A percentile compares a stretch with the other conserved stretches of the same genome.
Conservation (phyloP, 2,797 vertebrate species). For the Arrhamphus sclerolepis region DNA sequence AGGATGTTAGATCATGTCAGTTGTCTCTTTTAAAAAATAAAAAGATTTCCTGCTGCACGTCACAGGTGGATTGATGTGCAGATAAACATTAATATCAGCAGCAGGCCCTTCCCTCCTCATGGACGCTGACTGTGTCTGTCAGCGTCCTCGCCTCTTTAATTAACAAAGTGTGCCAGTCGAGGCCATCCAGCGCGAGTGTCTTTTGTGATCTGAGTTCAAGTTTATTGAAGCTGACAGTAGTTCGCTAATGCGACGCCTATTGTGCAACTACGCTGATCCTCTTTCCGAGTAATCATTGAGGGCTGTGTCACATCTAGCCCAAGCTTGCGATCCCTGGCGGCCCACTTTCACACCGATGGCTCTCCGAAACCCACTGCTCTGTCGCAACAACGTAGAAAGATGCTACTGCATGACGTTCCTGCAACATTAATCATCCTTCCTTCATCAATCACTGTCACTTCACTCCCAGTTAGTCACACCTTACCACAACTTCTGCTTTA, state of each 20-base stretch:
- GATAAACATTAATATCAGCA: conserved; percentile 14
- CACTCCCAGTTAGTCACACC: too few relatives aligned
- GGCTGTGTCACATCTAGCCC: conserved; percentile 56
- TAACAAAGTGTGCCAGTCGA: conserved; percentile 48
- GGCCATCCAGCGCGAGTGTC: conserved; percentile 27
- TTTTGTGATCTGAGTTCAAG: conserved; percentile 45
- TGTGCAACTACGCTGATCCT: conserved; percentile 55
- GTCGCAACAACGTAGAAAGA: conserved; percentile 37
- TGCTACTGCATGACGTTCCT: too few relatives aligned
- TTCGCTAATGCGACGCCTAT: conserved; percentile 59
- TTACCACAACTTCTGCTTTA: too few relatives aligned
- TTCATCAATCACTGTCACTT: too few relatives aligned
- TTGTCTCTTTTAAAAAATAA: background rate
- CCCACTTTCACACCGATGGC: conserved; percentile 34
- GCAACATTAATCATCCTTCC: too few relatives aligned
- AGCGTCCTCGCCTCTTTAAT: conserved; percentile 57
- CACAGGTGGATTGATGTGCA: background rate
- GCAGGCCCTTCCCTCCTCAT: background rate
- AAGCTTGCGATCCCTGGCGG: conserved; percentile 50
- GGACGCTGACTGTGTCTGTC: conserved; percentile 6
- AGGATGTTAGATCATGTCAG: background rate
- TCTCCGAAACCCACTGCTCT: conserved; percentile 27
- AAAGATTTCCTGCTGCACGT: conserved; percentile 4
- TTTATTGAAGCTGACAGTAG: conserved; percentile 63
- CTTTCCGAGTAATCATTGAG: conserved; percentile 42